These are phyloP conservation scores for Betta splendens DNA, from an alignment of 2,797 vertebrate genomes.

Conservation along the genomic window DNA sequence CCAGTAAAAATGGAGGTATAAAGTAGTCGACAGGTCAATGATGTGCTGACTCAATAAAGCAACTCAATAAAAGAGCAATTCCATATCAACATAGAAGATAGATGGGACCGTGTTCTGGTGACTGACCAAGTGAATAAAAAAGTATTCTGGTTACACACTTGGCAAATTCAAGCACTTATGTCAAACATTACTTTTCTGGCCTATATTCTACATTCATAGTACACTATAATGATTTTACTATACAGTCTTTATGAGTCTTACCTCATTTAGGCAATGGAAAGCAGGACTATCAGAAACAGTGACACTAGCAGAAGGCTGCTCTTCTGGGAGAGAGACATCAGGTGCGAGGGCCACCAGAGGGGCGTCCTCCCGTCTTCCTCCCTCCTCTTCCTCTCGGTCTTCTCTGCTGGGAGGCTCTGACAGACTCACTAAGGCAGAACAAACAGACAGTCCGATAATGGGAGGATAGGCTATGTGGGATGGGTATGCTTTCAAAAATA, in stretches of 20 bases:
- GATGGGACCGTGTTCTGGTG: conserved; percentile 29
- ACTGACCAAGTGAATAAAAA: conserved; percentile 52
- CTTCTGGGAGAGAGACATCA: conserved; percentile 68
- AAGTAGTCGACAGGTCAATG: conserved; percentile 37
- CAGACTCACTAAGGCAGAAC: conserved; percentile 74
- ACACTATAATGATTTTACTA: not conserved
- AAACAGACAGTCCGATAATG: not conserved
- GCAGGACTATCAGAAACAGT: conserved; percentile 74
- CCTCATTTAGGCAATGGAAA: conserved; percentile 88
- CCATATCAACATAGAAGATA: conserved; percentile 21
- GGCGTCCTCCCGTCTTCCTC: conserved; percentile 32
- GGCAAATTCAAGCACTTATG: conserved; percentile 16
- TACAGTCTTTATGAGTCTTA: conserved; percentile 64
- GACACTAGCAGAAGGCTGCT: conserved; percentile 43
- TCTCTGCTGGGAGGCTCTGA: conserved; percentile 46
- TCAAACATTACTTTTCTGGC: too few relatives aligned
- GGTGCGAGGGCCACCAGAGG: conserved; percentile 71
- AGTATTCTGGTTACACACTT: conserved; percentile 23
- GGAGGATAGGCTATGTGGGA: not conserved
- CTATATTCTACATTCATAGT: too few relatives aligned
- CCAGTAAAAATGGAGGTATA: conserved; percentile 19
- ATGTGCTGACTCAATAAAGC: conserved; percentile 31
- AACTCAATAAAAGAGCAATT: conserved; percentile 22
- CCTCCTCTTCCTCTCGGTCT: conserved; percentile 36
- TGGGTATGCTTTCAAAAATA: not conserved